These are phyloP conservation scores for Illadopsis cleaveri DNA, from an alignment of 2,113 vertebrate species.

Conservation along the genomic window DNA sequence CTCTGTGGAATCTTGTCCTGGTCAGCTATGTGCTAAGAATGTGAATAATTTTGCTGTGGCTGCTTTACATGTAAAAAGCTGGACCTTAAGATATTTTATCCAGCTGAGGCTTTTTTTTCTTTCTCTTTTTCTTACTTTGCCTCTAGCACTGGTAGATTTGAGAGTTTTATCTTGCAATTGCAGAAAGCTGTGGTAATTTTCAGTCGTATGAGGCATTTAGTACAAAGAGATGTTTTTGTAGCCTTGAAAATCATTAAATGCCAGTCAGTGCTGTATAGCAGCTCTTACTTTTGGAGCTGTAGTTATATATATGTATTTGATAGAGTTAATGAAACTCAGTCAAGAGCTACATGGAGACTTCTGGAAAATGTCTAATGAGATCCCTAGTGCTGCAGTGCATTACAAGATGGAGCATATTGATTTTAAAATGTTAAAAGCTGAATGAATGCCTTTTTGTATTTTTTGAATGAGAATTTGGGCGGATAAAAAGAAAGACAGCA, in stretches of 20 bases:
- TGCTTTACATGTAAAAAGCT: slow-evolving; percentile 61
- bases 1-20: slow-evolving; percentile 53
- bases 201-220: background rate
- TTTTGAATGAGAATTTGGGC: background rate
- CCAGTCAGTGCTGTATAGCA: background rate
- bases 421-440: background rate
- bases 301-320: background rate
- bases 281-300: background rate
- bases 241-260: background rate
- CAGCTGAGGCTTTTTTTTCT: background rate
- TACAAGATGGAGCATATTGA: background rate
- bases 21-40: slow-evolving; percentile 69
- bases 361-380: background rate
- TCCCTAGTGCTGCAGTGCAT: background rate
- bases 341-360: background rate
- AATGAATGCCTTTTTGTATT: background rate
- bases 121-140: background rate
- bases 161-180: slow-evolving; percentile 5
- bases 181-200: background rate
- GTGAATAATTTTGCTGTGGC: slow-evolving; percentile 64
- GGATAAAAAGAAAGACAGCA: background rate
- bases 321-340: background rate
- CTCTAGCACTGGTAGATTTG: background rate
- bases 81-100: slow-evolving; percentile 60
- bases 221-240: background rate